phyloP scores from a whole-genome alignment of 2,797 vertebrate species.

The Oryzias dopingdopingensis region DNA sequence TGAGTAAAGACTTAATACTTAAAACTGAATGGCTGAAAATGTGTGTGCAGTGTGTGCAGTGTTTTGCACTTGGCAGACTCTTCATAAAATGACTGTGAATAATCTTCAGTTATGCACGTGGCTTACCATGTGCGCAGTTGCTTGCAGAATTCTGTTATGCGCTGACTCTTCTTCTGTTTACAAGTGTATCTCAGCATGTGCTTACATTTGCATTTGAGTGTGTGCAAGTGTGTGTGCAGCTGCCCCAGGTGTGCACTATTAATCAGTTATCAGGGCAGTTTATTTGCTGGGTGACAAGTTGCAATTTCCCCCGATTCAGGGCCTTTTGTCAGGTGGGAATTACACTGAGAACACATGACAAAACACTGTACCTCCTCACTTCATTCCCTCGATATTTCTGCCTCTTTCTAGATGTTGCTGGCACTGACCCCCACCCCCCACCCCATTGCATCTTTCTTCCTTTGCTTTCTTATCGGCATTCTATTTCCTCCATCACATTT shows the following conservation, averaged over 20 bases:
- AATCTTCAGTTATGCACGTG: slow-evolving; percentile 1
- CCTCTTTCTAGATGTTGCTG: slow-evolving; percentile 26
- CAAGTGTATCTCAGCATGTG: slow-evolving; percentile 3
- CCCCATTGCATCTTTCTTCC: slow-evolving; percentile 26
- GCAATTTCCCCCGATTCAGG: slow-evolving; percentile 97
- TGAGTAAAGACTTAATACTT: background rate
- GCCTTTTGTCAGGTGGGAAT: slow-evolving; percentile 99
- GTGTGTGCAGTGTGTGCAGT: background rate
- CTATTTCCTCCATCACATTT: background rate
- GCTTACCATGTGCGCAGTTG: background rate
- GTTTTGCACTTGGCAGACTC: slow-evolving; percentile 7
- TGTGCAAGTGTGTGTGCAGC: slow-evolving; percentile 73
- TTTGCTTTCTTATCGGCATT: background rate
- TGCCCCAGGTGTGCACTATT: slow-evolving; percentile 99
- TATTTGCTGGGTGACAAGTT: slow-evolving; percentile 99
- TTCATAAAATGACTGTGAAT: slow-evolving; percentile 13
- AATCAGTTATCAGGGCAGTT: slow-evolving; percentile 98
- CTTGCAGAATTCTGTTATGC: slow-evolving; percentile 3
- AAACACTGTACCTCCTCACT: slow-evolving; percentile 92
- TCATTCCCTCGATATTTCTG: slow-evolving; percentile 64
- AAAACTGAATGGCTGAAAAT: slow-evolving; percentile 1
- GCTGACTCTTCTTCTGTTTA: slow-evolving; percentile 1
- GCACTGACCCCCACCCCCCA: slow-evolving; percentile 68
- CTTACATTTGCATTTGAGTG: slow-evolving; percentile 10
- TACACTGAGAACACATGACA: slow-evolving; percentile 95